phyloP scores from a whole-genome alignment of 2,797 vertebrate species.

The Monodelphis domestica region DNA sequence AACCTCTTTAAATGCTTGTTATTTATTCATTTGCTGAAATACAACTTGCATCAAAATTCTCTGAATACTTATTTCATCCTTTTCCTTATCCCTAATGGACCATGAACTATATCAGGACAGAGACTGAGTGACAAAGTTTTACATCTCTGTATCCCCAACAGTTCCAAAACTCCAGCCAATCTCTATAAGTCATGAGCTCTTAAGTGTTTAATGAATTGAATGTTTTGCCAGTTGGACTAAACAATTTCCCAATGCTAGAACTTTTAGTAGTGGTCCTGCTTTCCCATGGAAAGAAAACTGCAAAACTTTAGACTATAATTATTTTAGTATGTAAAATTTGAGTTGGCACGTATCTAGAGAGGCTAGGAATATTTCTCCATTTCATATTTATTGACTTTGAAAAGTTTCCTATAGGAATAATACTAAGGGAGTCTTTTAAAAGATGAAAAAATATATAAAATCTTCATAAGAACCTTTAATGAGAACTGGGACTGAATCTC shows the following conservation, averaged over 20 bases:
- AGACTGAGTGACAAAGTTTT: not conserved
- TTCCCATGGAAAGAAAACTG: not conserved
- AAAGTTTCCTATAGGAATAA: not conserved
- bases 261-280: not conserved
- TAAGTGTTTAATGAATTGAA: not conserved
- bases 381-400: slow-evolving; percentile 22
- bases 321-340: slow-evolving; percentile 2
- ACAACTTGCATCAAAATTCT: not conserved
- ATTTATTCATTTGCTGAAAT: not conserved
- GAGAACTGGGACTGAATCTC: not conserved
- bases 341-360: not conserved
- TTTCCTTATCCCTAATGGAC: not conserved
- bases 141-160: not conserved
- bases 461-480: not conserved
- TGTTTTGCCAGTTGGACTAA: not conserved
- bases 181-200: not conserved
- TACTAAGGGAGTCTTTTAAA: not conserved
- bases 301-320: not conserved
- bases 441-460: slow-evolving; percentile 24
- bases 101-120: not conserved
- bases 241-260: not conserved
- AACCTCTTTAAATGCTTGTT: not conserved
- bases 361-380: not conserved
- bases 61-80: not conserved
- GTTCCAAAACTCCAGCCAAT: not conserved